Evolutionary conservation across 2,888 invertebrate genomes (phyloP).

Genomic region (Erpobdella octoculata): DNA sequence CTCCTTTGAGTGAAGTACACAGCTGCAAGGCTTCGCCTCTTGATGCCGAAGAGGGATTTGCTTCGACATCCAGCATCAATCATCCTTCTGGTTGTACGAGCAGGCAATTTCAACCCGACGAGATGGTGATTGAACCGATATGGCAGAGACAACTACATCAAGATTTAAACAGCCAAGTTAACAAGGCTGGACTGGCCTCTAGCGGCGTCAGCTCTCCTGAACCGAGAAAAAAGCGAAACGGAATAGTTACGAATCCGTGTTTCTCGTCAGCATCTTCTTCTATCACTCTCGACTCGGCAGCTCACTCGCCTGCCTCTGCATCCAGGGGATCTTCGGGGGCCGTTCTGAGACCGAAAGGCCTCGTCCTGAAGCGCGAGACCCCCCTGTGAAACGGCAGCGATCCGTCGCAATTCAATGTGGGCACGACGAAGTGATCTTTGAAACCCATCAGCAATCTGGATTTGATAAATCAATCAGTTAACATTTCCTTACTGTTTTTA

Average conservation of each 20-base stretch:
- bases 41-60: conserved; percentile 37
- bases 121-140: conserved; percentile 40
- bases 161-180: conserved; percentile 34
- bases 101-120: conserved; percentile 10
- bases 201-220: conserved; percentile 48
- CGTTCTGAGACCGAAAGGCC: conserved; percentile 59
- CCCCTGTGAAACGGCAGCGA: conserved; percentile 54
- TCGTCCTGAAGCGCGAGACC: conserved; percentile 78
- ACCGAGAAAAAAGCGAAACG: conserved; percentile 43
- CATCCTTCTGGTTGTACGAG: background rate
- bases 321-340: background rate
- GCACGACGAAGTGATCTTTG: background rate
- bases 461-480: too few species aligned
- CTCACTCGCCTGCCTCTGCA: background rate
- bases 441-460: too few species aligned
- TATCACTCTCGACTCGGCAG: conserved; percentile 8
- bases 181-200: conserved; percentile 39
- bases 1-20: conserved; percentile 31
- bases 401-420: background rate
- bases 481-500: too few species aligned
- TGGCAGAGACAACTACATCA: conserved; percentile 45
- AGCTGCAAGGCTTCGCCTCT: conserved; percentile 30
- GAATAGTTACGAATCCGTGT: conserved; percentile 53
- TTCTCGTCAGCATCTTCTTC: conserved; percentile 37
- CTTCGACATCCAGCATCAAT: background rate